These are phyloP conservation scores for Danionella cerebrum DNA, from an alignment of 2,113 vertebrate species.

Conservation along the genomic window DNA sequence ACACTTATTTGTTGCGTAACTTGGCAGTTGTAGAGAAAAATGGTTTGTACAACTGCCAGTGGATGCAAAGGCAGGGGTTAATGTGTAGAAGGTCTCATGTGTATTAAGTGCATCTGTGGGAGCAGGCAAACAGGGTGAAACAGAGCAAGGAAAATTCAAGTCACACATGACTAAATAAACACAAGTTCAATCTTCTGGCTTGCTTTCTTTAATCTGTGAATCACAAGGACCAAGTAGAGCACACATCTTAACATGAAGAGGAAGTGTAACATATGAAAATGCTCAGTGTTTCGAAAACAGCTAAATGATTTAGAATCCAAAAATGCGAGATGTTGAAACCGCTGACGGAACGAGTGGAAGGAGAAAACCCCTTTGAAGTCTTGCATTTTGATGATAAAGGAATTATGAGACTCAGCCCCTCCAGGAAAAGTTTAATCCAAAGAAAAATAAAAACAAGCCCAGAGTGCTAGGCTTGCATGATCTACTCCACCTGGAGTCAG, in stretches of 20 bases:
- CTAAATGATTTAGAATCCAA: conserved; percentile 23
- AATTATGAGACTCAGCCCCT: conserved; percentile 21
- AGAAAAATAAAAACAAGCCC: neutral
- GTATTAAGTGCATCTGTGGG: neutral
- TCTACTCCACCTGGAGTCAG: conserved; percentile 37
- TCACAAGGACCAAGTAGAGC: no score
- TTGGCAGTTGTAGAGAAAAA: no score
- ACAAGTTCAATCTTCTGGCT: neutral
- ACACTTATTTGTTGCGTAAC: no score
- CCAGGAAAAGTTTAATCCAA: conserved; percentile 28
- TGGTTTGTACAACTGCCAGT: neutral
- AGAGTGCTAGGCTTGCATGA: conserved; percentile 16
- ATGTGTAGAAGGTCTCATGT: neutral
- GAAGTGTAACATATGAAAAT: no score
- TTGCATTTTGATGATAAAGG: conserved; percentile 53
- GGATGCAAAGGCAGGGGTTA: neutral
- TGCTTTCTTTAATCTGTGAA: neutral
- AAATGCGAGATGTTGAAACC: conserved; percentile 16
- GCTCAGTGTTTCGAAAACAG: no score
- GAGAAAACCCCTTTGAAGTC: conserved; percentile 23
- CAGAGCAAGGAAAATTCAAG: neutral
- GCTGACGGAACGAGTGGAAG: neutral
- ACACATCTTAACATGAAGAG: no score
- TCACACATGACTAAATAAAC: conserved; percentile 2
- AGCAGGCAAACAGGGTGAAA: neutral